Conservation (phyloP, 2,113 vertebrate genomes). For the Cyphotilapia sp. region DNA sequence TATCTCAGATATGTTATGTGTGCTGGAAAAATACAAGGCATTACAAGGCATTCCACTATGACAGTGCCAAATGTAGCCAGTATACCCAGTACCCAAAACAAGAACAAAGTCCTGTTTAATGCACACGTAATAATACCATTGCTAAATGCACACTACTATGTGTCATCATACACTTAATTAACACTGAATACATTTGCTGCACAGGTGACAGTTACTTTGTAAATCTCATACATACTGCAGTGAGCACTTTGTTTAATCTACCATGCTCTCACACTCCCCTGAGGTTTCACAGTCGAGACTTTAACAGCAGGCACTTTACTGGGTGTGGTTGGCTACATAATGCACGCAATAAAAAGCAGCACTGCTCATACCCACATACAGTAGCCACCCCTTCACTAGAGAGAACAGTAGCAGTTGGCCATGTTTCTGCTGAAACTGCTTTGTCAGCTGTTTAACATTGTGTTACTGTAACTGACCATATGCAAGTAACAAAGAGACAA, state of each 20-base stretch:
- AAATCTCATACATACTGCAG: constrained; percentile 19
- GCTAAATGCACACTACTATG: background rate
- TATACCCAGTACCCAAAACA: background rate
- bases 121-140: background rate
- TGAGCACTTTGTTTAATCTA: constrained; percentile 17
- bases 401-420: background rate
- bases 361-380: background rate
- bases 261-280: background rate
- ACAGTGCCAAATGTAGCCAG: background rate
- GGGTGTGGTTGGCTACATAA: constrained; percentile 1
- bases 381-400: background rate
- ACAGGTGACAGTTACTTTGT: constrained; percentile 9
- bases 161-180: constrained; percentile 12
- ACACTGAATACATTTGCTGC: constrained; percentile 5
- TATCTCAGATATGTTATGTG: background rate
- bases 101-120: background rate
- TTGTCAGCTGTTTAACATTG: background rate
- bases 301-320: background rate
- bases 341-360: background rate
- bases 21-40: background rate
- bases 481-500: background rate
- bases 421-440: background rate
- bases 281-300: background rate
- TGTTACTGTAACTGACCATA: background rate
- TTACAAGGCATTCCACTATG: background rate